Evolutionary conservation across 53 echinoderm and acorn worm genomes (phyloP).

Genomic region (Paracentrotus lividus): DNA sequence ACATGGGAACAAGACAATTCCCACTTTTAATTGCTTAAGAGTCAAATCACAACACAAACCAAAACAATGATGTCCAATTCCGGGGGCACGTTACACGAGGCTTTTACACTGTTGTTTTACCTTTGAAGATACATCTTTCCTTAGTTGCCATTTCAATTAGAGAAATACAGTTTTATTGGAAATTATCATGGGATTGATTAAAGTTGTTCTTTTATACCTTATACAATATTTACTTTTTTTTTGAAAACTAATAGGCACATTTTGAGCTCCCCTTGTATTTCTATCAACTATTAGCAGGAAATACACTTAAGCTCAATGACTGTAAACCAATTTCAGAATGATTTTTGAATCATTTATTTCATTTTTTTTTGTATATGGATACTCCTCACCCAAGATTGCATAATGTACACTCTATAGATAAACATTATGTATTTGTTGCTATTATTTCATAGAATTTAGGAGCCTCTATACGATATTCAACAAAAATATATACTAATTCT

Average conservation of each 20-base stretch:
- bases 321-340: too few relatives aligned
- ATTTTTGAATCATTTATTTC: neutral
- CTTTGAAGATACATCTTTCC: neutral
- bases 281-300: neutral
- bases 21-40: slow-evolving; percentile 15
- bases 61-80: slow-evolving; percentile 11
- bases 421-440: neutral
- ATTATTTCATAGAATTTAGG: neutral
- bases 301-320: neutral
- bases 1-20: neutral
- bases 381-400: neutral
- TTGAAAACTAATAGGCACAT: neutral
- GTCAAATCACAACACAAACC: slow-evolving; percentile 19
- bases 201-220: too few relatives aligned
- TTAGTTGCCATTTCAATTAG: too few relatives aligned
- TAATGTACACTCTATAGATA: neutral
- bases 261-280: neutral
- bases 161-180: too few relatives aligned
- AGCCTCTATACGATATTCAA: neutral
- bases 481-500: neutral
- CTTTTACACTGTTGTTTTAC: neutral
- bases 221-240: too few relatives aligned
- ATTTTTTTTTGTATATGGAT: neutral
- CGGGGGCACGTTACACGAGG: neutral
- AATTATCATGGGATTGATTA: too few relatives aligned